Evolutionary conservation across 2,113 vertebrate species (phyloP), one percentile per base, ranked within the genome.

Genomic region (Echinops telfairi): DNA sequence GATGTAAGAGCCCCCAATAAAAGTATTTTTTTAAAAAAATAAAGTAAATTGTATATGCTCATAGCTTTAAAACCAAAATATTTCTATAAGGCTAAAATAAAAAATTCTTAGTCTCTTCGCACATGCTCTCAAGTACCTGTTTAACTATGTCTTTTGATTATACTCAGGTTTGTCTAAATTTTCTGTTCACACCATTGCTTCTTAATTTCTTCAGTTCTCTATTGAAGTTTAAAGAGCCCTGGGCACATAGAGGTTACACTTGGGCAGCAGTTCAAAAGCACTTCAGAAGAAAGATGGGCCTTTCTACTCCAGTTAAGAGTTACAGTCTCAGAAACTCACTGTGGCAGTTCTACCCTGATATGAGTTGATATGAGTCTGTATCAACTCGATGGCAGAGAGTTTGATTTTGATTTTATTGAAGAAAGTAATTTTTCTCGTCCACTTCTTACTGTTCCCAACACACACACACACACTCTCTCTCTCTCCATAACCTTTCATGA

Each of bases 51-150:
- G 76, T 8, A 14, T 58, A 12, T 38, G 14, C 70, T 90, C 3
- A 64, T 0, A 6, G 16, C 14, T 87, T 93, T 84, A 89, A 95
- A 94, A 77, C 71, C 31, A 89, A 43, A n/a, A 33, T 64, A 82
- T 14, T 85, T 47, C 71, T 83, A 76, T 14, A 60, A 66, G 29
- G 7, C 1, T 85, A 14, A n/a, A 77, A 70, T 66, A 66, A 66
- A 29, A 66, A 66, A 66, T 66, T n/a, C 87, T 40, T 20, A 53
- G 6, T 40, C 19, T 86, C 64, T 89, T 90, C 62, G 86, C 43
- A 40, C 14, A 10, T 85, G 25, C 10, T 64, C 53, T 23, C 36
- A 70, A 29, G 16, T 68, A 73, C 31, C 58, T 93, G 81, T 77
- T 71, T 78, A 81, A 62, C 31, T 38, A 57, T 23, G 79, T 93